These are phyloP conservation scores for Lontra canadensis DNA, from an alignment of 2,113 vertebrate species.

Conservation along the genomic window DNA sequence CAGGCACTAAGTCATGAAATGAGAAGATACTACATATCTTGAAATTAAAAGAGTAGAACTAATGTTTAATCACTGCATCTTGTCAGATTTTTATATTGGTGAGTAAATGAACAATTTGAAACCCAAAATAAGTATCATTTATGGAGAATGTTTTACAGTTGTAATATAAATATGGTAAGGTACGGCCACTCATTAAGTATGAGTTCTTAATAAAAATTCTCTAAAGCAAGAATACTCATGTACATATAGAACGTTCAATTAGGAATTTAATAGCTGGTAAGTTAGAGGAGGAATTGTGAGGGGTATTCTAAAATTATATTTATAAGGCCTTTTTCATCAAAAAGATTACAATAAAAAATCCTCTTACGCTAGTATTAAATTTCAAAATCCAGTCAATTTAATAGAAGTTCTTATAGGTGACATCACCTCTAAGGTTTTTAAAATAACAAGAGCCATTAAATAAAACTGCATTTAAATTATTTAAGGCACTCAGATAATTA, in stretches of 20 bases:
- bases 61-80: background rate
- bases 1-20: constrained; percentile 32
- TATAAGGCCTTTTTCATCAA: background rate
- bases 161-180: constrained; percentile 34
- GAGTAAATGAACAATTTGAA: constrained; percentile 50
- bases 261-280: constrained; percentile 53
- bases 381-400: constrained; percentile 58
- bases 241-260: background rate
- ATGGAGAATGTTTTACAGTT: constrained; percentile 25
- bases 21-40: constrained; percentile 3
- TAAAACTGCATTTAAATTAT: constrained; percentile 45
- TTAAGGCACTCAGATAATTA: constrained; percentile 37
- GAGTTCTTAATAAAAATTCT: constrained; percentile 56
- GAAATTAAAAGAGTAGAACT: constrained; percentile 35
- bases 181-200: background rate
- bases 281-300: background rate
- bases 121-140: constrained; percentile 35
- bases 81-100: constrained; percentile 41
- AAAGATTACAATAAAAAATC: constrained; percentile 14
- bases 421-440: background rate
- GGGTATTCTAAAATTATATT: background rate
- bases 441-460: constrained; percentile 57
- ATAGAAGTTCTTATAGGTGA: constrained; percentile 39
- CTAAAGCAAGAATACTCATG: constrained; percentile 5
- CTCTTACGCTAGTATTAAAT: constrained; percentile 25